Base-by-base conservation (phyloP, 2,888 invertebrate species). In the Heliconius erato region DNA sequence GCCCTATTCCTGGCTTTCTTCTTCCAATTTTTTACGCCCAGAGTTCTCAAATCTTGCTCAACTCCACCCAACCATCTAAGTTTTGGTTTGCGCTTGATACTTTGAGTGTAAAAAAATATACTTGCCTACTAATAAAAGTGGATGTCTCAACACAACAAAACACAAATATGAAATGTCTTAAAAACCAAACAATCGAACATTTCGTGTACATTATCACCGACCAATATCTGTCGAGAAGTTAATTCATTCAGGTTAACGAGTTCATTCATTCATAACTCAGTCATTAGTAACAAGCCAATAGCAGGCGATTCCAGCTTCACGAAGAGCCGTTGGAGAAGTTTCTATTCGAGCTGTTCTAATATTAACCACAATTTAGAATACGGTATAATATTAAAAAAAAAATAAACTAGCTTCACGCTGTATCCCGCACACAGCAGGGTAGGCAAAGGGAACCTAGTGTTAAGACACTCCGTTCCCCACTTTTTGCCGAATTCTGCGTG, bases 171-270 rank as follows among this genome's bases (percentile, higher is more conserved):
- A 3, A 65, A 26, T 65, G 26, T 65, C 26, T 65, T 26, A 63
- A 63, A 59, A 63, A 35, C 35, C 14, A 35, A 35, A 76, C 59
- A 63, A 63, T 63, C 35, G n/a, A 63, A n/a, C 35, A 23, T 76
- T 81, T 77, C n/a, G 49, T 69, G 32, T 59, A 40, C 28, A 77
- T 81, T 81, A 76, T 71, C 71, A 77, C 63, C 63, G 59, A 71
- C 77, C 44, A 59, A 81, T 81, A 44, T 77, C 69, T 71, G 81
- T 63, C 77, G 32, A 81, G 40, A 76, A 49, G 63, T 71, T 71
- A 81, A 81, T 81, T 81, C 81, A 81, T 81, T 78, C 77, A 77
- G 44, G 63, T 81, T 81, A 81, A 81, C 81, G 81, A 77, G 81
- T 81, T 77, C 77, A 77, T 81, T 81, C 81, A 77, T 81, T 77